phyloP scores from a whole-genome alignment of 2,113 vertebrate species.

The Xenus cinereus region DNA sequence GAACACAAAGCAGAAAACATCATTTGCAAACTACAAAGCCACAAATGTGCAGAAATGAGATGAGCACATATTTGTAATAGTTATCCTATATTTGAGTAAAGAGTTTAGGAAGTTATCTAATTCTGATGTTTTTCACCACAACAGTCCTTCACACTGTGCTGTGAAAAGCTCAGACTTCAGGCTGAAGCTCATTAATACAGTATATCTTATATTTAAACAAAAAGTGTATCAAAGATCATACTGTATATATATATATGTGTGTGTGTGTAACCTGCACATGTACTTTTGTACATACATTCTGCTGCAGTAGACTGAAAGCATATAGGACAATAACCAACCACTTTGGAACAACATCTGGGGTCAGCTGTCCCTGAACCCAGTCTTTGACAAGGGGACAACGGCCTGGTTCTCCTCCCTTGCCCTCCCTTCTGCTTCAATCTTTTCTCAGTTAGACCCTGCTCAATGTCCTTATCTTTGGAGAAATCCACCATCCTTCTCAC shows the following conservation, averaged over 20 bases:
- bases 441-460: background rate
- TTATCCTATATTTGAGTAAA: background rate
- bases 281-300: background rate
- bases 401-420: background rate
- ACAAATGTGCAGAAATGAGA: background rate
- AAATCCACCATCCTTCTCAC: background rate
- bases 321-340: background rate
- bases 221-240: background rate
- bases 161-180: background rate
- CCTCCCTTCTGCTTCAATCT: background rate
- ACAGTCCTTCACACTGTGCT: background rate
- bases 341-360: background rate
- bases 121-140: background rate
- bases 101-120: background rate
- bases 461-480: background rate
- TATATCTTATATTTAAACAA: background rate
- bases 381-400: background rate
- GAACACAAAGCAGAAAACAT: background rate
- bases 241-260: accelerated
- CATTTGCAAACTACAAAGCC: background rate
- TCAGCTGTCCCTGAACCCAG: background rate
- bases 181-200: background rate
- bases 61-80: background rate
- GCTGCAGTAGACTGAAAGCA: background rate
- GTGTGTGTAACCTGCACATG: background rate